Evolutionary conservation across 2,888 invertebrate species (phyloP), one percentile per base, ranked within the genome.

Genomic region (Phaonia tiefii): DNA sequence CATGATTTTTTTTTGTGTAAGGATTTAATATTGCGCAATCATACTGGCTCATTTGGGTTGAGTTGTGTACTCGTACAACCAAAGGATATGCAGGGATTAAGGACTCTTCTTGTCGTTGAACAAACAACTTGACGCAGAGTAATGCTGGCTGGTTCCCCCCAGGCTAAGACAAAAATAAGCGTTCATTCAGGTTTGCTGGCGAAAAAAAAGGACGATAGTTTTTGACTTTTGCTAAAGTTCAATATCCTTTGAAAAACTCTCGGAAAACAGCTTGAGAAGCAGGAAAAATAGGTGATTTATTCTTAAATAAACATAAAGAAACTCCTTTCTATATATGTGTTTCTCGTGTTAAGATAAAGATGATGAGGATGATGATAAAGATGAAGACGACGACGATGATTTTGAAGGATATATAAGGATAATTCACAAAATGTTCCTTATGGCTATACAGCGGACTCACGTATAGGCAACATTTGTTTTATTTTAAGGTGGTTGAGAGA

Each of bases 1-100:
- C 20, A 63, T 42, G 63, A 63, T 10, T 63, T 67, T 26, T 46
- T 37, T 51, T 60, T 69, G 15, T 49, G 65, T 56, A 65, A 65
- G 65, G 42, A 76, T 71, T 54, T 65, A 71, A 56, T 58, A 66
- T 76, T 71, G 65, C 70, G 71, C 76, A 76, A 76, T 76, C 63
- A 63, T 31, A 58, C 11, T 7, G 37, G 15, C 20, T 22, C 31
- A 3, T 8, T 31, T 31, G 4, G 31, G 31, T 31, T 31, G 8
- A 31, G 31, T 31, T n/a, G n/a, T n/a, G n/a, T n/a, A n/a, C n/a
- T n/a, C n/a, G 13, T 37, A 39, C 20, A 60, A 7, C 25, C 39
- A 11, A 63, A 42, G 63, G 63, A 42, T 22, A 17, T 17, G 63
- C 20, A 11, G 22, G 5, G 22, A 17, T 42, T 63, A 63, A 42